phyloP scores from a whole-genome alignment of 2,888 invertebrate species.

The Calameuta pallipes region DNA sequence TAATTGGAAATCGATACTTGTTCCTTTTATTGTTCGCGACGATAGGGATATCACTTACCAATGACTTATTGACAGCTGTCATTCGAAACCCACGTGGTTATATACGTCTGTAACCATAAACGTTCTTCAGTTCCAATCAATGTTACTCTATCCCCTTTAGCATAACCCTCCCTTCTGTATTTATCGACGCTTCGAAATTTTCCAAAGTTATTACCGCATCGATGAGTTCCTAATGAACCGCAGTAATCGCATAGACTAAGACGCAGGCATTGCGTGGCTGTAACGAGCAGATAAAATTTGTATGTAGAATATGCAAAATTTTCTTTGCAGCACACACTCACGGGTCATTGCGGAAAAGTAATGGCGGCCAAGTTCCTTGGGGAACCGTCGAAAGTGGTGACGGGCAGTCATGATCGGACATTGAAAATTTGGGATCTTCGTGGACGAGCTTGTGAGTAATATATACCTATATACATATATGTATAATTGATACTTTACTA shows the following conservation, averaged over 20 bases:
- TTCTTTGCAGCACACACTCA: slow-evolving; percentile 85
- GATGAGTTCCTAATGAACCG: neutral
- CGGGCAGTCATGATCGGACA: slow-evolving; percentile 97
- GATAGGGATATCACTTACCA: neutral
- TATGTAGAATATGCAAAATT: slow-evolving; percentile 15
- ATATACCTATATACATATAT: neutral
- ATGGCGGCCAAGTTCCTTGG: slow-evolving; percentile 96
- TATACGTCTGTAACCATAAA: neutral
- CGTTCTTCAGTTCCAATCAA: neutral
- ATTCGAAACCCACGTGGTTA: neutral
- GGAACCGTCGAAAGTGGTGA: slow-evolving; percentile 92
- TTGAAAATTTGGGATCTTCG: slow-evolving; percentile 98
- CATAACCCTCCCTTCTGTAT: neutral
- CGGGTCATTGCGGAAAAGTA: slow-evolving; percentile 97
- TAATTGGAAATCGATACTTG: slow-evolving; percentile 21
- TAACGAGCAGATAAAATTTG: neutral
- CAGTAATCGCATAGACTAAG: neutral
- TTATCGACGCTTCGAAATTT: neutral
- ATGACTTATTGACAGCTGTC: neutral
- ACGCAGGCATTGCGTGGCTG: neutral
- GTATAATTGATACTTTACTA: neutral
- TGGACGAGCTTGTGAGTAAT: slow-evolving; percentile 84
- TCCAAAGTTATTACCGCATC: neutral
- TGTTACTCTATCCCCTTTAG: neutral
- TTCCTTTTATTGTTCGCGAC: neutral